Evolutionary conservation across 1,140 invertebrate species (phyloP).

Genomic region (Drosophila pruinosa): DNA sequence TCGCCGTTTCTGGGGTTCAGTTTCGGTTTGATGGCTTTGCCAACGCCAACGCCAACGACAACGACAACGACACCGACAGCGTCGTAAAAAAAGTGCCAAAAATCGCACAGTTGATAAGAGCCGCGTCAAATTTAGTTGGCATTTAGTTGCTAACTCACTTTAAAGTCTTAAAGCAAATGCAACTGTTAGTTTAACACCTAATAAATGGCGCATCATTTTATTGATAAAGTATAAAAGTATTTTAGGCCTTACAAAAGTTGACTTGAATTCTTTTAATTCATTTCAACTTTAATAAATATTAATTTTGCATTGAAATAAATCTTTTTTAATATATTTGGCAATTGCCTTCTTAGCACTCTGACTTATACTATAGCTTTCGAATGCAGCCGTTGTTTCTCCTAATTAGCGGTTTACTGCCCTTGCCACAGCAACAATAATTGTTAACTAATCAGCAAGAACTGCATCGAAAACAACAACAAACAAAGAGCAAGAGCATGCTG

Average conservation of each 20-base stretch:
- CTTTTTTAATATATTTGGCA: not conserved
- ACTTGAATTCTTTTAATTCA: too few species aligned
- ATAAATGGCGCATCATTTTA: too few species aligned
- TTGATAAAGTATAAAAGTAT: too few species aligned
- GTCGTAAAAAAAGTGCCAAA: conserved; percentile 74
- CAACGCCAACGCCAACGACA: conserved; percentile 53
- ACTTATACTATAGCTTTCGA: not conserved
- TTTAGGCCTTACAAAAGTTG: too few species aligned
- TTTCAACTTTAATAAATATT: too few species aligned
- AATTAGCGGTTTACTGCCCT: conserved; percentile 17
- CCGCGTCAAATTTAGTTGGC: conserved; percentile 40
- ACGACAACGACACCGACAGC: too few species aligned
- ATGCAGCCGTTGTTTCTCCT: not conserved
- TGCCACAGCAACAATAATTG: conserved; percentile 2
- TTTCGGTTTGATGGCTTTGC: conserved; percentile 48
- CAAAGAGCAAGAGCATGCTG: conserved; percentile 17
- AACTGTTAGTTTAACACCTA: too few species aligned
- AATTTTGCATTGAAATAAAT: too few species aligned
- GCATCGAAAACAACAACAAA: not conserved
- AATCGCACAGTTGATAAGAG: conserved; percentile 75
- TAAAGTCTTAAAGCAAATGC: not conserved
- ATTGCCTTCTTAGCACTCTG: not conserved
- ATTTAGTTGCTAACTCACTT: conserved; percentile 2
- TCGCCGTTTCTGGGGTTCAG: conserved; percentile 40
- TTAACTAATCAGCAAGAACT: conserved; percentile 24